Evolutionary conservation across 2,888 invertebrate genomes (phyloP), one percentile per base, ranked within the genome.

Genomic region (Arrhopalites spinosus): DNA sequence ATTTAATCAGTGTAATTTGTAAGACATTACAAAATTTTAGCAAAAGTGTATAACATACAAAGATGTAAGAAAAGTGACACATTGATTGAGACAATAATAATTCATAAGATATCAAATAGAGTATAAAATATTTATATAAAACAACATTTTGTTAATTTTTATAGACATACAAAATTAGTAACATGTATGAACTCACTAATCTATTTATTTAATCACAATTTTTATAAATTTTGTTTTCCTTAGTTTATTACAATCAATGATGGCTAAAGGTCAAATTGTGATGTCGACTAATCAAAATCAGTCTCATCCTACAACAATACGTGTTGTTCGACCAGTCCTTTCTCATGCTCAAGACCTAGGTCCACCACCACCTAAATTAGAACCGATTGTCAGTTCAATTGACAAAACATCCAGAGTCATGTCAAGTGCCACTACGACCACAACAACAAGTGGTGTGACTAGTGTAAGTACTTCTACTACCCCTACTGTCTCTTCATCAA

Each of bases 291-390:
- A 73, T 69, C 50, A 77, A 64, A 79, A 80, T 2, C 75, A 47
- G n/a, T 74, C 50, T 43, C 78, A 76, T 45, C 78, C 80, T 36
- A 76, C 79, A 25, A 79, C 81, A 0, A 81, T 82, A 20, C 67
- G 80, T 30, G 80, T 81, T 30, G 78, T 81, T 23, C 68, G 80
- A 45, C 82, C 82, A 2, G 72, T 75, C 2, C 23, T 47, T 17
- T 43, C 66, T 13, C 25, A 67, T 45, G 56, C 15, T 56, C 53
- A 56, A 59, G 59, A 59, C 20, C 5, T 25, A 7, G 8, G 13
- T n/a, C n/a, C n/a, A 7, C 13, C 25, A 59, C 69, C 68, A 7
- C 23, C 73, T 23, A 68, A 74, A 47, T 36, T 59, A 69, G 68
- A 74, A 61, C 27, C 59, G 13, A 7, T 59, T 13, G 25, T 25